phyloP scores from a whole-genome alignment of 2,888 invertebrate genomes.

The Alcis repandata region DNA sequence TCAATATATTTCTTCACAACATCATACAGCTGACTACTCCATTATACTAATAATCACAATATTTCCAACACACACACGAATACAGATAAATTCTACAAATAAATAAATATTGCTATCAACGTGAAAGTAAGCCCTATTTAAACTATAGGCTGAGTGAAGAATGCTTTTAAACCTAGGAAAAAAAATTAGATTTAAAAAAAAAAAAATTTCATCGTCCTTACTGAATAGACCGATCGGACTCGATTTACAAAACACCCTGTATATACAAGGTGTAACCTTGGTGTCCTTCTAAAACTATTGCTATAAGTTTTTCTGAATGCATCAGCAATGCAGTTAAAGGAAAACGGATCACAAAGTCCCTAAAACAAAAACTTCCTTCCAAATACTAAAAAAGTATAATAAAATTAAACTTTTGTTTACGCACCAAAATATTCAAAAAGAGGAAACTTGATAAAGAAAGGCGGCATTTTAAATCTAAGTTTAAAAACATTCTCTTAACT shows the following conservation, averaged over 20 bases:
- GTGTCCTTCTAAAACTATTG: no score
- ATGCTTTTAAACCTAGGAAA: slow-evolving; percentile 21
- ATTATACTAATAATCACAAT: slow-evolving; percentile 56
- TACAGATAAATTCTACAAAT: slow-evolving; percentile 54
- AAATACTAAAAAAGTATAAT: not conserved
- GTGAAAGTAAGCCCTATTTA: slow-evolving; percentile 52
- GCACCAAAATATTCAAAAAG: no score
- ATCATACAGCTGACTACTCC: slow-evolving; percentile 63
- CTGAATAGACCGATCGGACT: no score
- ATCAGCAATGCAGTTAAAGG: no score
- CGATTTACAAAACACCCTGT: no score
- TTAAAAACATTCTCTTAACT: slow-evolving; percentile 15
- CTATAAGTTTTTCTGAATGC: no score
- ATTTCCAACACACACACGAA: slow-evolving; percentile 58
- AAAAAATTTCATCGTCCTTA: no score
- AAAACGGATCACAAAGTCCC: no score
- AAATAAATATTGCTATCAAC: slow-evolving; percentile 71
- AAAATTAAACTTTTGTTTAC: no score
- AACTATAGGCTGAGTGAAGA: slow-evolving; percentile 29
- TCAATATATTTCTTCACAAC: slow-evolving; percentile 80
- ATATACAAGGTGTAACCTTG: no score
- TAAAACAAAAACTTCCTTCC: not conserved
- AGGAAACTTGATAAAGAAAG: slow-evolving; percentile 1
- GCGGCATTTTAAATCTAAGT: not conserved
- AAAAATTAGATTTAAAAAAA: no score